Conservation (phyloP, 1,140 invertebrate genomes). For the Drosophila carrolli region DNA sequence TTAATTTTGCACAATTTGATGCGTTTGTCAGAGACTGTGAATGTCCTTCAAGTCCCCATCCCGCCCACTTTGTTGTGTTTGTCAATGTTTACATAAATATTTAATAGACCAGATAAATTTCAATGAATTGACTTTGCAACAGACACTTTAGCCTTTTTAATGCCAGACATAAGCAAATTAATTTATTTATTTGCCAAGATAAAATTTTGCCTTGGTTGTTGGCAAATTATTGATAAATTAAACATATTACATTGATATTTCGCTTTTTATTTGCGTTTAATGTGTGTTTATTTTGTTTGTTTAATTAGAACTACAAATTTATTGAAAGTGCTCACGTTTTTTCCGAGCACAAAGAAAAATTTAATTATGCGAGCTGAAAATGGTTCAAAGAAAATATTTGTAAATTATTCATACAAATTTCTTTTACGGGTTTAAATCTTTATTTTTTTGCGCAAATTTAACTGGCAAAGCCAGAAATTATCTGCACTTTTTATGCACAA, state of each 20-base stretch:
- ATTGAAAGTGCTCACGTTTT: slow-evolving; percentile 3
- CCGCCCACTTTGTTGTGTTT: slow-evolving; percentile 40
- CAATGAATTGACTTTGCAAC: slow-evolving; percentile 60
- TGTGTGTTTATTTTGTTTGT: slow-evolving; percentile 32
- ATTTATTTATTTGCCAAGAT: slow-evolving; percentile 70
- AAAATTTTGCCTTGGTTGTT: slow-evolving; percentile 21
- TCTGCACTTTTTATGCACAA: slow-evolving; percentile 26
- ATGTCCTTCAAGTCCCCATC: slow-evolving; percentile 9
- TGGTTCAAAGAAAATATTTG: slow-evolving; percentile 33
- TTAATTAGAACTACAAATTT: slow-evolving; percentile 37
- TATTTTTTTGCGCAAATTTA: slow-evolving; percentile 12
- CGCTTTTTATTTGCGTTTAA: slow-evolving; percentile 25
- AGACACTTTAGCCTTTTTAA: slow-evolving; percentile 49
- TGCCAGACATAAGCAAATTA: slow-evolving; percentile 70
- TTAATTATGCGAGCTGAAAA: slow-evolving; percentile 36
- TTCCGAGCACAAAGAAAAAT: slow-evolving; percentile 19
- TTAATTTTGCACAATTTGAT: slow-evolving; percentile 71
- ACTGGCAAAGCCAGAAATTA: slow-evolving; percentile 17
- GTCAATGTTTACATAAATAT: slow-evolving; percentile 79
- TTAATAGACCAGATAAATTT: slow-evolving; percentile 80
- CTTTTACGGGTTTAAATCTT: not conserved
- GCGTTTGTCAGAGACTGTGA: slow-evolving; percentile 38
- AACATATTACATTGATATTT: slow-evolving; percentile 7
- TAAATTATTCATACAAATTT: slow-evolving; percentile 40
- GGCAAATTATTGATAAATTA: slow-evolving; percentile 41